Evolutionary conservation across 2,888 invertebrate genomes (phyloP).

Genomic region (Chloroclystis v-ata): DNA sequence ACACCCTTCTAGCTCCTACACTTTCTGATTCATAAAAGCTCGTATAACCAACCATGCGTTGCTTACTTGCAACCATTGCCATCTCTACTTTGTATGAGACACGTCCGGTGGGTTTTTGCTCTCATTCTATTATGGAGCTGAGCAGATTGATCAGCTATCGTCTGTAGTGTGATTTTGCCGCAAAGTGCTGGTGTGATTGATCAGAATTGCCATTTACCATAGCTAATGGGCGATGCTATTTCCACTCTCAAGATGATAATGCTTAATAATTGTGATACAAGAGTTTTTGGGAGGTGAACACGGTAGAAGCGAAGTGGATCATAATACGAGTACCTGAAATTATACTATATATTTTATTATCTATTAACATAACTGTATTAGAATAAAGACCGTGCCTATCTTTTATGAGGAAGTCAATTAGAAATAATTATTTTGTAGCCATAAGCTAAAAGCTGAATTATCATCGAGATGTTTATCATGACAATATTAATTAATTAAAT

Average conservation of each 20-base stretch:
- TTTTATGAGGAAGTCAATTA: too few relatives aligned
- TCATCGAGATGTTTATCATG: background rate
- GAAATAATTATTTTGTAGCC: too few relatives aligned
- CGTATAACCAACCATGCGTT: constrained; percentile 12
- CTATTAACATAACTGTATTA: too few relatives aligned
- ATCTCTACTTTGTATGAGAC: constrained; percentile 11
- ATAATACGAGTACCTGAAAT: too few relatives aligned
- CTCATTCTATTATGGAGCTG: constrained; percentile 9
- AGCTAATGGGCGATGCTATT: background rate
- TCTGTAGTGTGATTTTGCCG: constrained; percentile 17
- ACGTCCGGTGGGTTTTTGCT: constrained; percentile 19
- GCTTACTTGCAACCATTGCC: constrained; percentile 7
- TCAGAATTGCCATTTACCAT: constrained; percentile 5
- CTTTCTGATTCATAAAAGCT: constrained; percentile 4
- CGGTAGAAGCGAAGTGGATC: too few relatives aligned
- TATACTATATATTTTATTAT: too few relatives aligned
- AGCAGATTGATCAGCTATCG: constrained; percentile 11
- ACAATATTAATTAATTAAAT: background rate
- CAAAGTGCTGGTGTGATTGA: constrained; percentile 12
- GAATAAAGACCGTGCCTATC: too few relatives aligned
- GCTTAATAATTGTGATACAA: too few relatives aligned
- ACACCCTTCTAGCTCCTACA: constrained; percentile 3
- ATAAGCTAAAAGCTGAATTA: too few relatives aligned
- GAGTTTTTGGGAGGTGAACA: too few relatives aligned
- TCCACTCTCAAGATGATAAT: background rate